Evolutionary conservation across 2,113 vertebrate species (phyloP), one percentile per base, ranked within the genome.

Genomic region (Perca fluviatilis): DNA sequence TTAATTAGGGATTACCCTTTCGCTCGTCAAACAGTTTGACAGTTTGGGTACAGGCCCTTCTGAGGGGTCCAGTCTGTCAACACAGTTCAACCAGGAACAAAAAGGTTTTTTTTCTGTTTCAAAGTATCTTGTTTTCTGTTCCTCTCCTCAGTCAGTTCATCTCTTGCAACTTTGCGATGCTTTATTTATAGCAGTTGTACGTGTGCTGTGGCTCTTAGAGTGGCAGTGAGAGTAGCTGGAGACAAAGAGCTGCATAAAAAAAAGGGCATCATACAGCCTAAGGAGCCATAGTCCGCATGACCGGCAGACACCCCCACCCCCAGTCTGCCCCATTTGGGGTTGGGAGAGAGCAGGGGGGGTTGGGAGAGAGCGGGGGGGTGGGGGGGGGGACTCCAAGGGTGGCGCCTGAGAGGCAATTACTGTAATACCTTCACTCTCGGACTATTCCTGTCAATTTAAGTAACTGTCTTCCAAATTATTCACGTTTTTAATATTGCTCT

Each of bases 1-100:
- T 82, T 94, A 90, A 94, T 90, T 91, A 89, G 85, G 93, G 91
- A 93, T 94, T 94, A 91, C 85, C 88, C 92, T 90, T 92, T 84
- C 2, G 18, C 90, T 89, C 80, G 60, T 92, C 90, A 92, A 74
- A 90, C 73, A 61, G 12, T 82, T 61, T 91, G 92, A 94, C 92
- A 91, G 93, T 93, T 94, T 93, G 92, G 84, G 89, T 57, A 71
- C 92, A 92, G 83, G 60, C 68, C 86, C 86, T 56, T 87, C 60
- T 81, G 62, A 80, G 77, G 76, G 36, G 61, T 77, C 62, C 78
- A 57, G 43, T 82, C 86, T 86, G 89, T 87, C 72, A 47, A 23
- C 30, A 77, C 46, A 49, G 64, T 25, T 85, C 19, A 40, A 63
- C 30, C 78, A 82, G 57, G 19, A n/a, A 36, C 62, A 51, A 70